These are phyloP conservation scores for Ptilodon capucinus DNA, from an alignment of 2,888 invertebrate species.

Conservation along the genomic window DNA sequence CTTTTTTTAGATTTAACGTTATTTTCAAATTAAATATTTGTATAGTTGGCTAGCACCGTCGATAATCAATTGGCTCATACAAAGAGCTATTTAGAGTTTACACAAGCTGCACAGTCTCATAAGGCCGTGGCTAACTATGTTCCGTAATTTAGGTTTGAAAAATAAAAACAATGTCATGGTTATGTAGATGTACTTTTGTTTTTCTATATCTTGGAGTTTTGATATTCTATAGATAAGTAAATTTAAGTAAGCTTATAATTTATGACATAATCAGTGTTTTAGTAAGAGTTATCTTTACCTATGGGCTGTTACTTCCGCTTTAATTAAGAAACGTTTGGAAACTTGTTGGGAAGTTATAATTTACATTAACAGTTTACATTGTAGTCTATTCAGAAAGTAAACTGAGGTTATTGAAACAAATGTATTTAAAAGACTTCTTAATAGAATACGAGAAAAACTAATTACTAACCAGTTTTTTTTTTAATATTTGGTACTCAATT, in stretches of 20 bases:
- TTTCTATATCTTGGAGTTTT: background rate
- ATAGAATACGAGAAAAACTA: too few relatives aligned
- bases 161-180: background rate
- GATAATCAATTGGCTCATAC: slow-evolving; percentile 45
- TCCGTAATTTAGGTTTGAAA: background rate
- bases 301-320: background rate
- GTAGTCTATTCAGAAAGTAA: too few relatives aligned
- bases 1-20: slow-evolving; percentile 37
- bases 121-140: background rate
- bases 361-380: background rate
- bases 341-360: background rate
- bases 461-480: too few relatives aligned
- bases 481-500: too few relatives aligned
- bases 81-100: slow-evolving; percentile 10
- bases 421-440: too few relatives aligned
- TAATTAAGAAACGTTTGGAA: background rate
- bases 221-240: background rate
- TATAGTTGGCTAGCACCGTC: slow-evolving; percentile 38
- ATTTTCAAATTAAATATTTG: slow-evolving; percentile 56
- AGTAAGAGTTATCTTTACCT: background rate
- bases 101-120: background rate
- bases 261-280: background rate
- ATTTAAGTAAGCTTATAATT: background rate
- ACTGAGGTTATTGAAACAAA: too few relatives aligned
- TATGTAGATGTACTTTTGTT: background rate